Conservation (phyloP, 2,113 vertebrate genomes). For the Lampris incognitus region DNA sequence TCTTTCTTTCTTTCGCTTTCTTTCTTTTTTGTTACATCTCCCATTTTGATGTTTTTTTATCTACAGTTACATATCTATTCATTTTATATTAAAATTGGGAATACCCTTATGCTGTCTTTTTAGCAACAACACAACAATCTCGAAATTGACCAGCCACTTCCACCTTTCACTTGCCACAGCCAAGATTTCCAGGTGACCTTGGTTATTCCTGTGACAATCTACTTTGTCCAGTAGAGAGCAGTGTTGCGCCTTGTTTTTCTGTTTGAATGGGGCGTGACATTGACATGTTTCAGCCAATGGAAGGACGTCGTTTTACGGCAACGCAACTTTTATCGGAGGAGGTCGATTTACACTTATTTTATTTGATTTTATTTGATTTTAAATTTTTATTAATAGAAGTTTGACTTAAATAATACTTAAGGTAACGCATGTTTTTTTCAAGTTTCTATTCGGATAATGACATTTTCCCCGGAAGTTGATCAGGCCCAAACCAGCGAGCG, state of each 20-base stretch:
- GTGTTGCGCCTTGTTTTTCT: neutral
- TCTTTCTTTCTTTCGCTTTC: too few relatives aligned
- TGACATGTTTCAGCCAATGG: constrained; percentile 29
- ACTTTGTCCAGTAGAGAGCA: constrained; percentile 26
- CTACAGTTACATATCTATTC: too few relatives aligned
- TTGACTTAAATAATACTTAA: too few relatives aligned
- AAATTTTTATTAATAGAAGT: neutral
- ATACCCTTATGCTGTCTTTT: too few relatives aligned
- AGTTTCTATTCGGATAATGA: constrained; percentile 53
- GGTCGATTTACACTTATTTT: neutral
- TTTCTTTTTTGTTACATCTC: too few relatives aligned
- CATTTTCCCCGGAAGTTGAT: constrained; percentile 34
- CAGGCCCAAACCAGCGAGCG: too few relatives aligned
- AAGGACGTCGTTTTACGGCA: accelerated
- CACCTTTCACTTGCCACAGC: too few relatives aligned
- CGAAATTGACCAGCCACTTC: too few relatives aligned
- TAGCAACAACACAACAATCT: too few relatives aligned
- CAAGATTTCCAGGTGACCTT: neutral
- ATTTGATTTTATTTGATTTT: neutral
- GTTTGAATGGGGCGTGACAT: neutral
- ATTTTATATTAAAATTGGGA: too few relatives aligned
- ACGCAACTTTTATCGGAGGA: accelerated
- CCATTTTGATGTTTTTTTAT: too few relatives aligned
- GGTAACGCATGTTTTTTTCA: too few relatives aligned
- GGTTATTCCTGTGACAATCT: neutral